These are phyloP conservation scores for Campoletis sonorensis DNA, from an alignment of 1,140 invertebrate species.

Conservation along the genomic window DNA sequence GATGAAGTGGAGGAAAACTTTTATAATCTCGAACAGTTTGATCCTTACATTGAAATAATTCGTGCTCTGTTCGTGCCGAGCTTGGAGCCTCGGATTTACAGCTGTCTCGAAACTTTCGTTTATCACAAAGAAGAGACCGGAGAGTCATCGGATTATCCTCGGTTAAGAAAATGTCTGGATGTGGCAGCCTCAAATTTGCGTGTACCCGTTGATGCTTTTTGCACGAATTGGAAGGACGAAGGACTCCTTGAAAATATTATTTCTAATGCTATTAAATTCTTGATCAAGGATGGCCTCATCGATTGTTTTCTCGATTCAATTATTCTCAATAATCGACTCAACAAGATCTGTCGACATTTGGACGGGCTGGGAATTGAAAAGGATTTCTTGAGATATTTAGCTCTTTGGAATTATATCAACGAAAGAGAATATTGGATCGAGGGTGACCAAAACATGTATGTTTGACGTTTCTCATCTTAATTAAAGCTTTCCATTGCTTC, in stretches of 20 bases:
- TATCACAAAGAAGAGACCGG: constrained; percentile 56
- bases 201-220: constrained; percentile 35
- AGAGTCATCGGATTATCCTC: constrained; percentile 51
- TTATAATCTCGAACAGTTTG: constrained; percentile 51
- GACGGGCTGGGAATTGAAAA: constrained; percentile 55
- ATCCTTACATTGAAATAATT: constrained; percentile 60
- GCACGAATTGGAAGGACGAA: constrained; percentile 34
- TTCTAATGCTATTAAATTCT: constrained; percentile 53
- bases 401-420: constrained; percentile 60
- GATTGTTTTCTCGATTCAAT: constrained; percentile 61
- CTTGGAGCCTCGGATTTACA: constrained; percentile 60
- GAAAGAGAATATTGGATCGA: constrained; percentile 62
- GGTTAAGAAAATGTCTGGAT: constrained; percentile 58
- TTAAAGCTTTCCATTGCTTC: background rate
- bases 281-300: constrained; percentile 59
- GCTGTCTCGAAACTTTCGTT: constrained; percentile 59
- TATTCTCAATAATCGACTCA: constrained; percentile 59
- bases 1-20: background rate
- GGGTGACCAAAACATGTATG: constrained; percentile 54
- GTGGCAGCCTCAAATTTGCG: constrained; percentile 34
- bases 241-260: constrained; percentile 48
- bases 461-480: background rate
- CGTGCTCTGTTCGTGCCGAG: constrained; percentile 60
- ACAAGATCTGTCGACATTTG: constrained; percentile 58
- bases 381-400: constrained; percentile 49